Evolutionary conservation across 1,140 invertebrate genomes (phyloP), one percentile per base, ranked within the genome.

Genomic region (Cyrtorhinus lividipennis): DNA sequence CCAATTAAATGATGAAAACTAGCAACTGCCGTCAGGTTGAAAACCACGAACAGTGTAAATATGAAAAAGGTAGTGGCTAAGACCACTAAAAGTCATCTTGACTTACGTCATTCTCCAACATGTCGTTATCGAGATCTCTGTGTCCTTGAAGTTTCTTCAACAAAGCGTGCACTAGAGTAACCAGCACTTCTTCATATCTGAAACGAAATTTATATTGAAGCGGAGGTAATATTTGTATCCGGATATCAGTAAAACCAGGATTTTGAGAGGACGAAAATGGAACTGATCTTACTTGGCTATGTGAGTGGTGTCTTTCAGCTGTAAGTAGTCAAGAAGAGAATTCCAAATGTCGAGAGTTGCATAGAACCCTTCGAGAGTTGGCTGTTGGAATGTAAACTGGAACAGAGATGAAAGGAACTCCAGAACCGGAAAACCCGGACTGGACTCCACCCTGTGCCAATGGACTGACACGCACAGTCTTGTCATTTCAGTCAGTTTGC

Each of bases 401-500:
- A 90, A 90, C 65, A 94, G 75, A 57, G 70, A 72, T 48, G 83
- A 82, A 56, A 94, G 76, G 71, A 94, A 89, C 65, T 88, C 87
- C 63, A 87, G 77, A 24, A 86, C 81, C 67, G 86, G 83, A 77
- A 91, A 91, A 67, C 86, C 82, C 0, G 81, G 76, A 74, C 86
- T 76, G 60, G 80, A 78, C 80, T 92, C 89, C 67, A 93, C 79
- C 68, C 88, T 81, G 72, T 89, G 85, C 59, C 94, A 81, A 78
- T 95, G 91, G 71, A 90, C 81, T 65, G 83, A 86, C 22, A 93
- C 83, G 76, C 94, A 87, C 26, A 95, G 74, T 65, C 86, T 83
- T 64, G 95, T 75, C 70, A 94, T 86, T 73, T 96, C 92, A n/a
- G 88, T 87, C 68, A 94, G 81, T 76, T 95, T 95, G 67, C 91